Evolutionary conservation across 1,140 invertebrate genomes (phyloP), one percentile per base, ranked within the genome.

Genomic region (Zaprionus lachaisei): DNA sequence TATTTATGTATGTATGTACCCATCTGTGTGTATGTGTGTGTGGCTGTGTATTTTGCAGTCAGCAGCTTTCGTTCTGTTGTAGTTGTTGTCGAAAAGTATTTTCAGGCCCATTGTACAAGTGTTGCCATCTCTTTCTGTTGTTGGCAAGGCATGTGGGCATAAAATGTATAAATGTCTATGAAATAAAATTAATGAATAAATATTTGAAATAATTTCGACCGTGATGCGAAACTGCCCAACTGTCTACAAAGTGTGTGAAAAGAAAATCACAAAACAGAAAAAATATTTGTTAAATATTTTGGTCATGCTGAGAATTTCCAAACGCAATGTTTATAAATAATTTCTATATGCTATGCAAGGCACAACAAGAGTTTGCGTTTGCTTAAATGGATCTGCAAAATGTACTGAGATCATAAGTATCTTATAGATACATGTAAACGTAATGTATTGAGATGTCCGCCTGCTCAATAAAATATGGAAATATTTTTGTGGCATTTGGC

Each of bases 211-310:
- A 66, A 78, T 87, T 83, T 81, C 84, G 75, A 62, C 85, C 81
- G 68, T 84, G 81, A 90, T 77, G 81, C 80, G 85, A 89, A 89
- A 90, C 84, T 81, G 75, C 84, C 84, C 84, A 89, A 81, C 78
- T 89, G 84, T 89, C 84, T 89, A 77, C 85, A 72, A 60, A 56
- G 44, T 75, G 60, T 49, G 67, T 67, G 22, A 64, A 72, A 67
- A 71, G 55, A 72, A 63, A 76, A 61, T 72, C 38, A 62, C 12
- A 41, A 38, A 69, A 34, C 54, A 12, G 61, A 49, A 68, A 3
- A 78, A n/a, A 78, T 73, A 69, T 81, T 56, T 75, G 64, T 67
- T 60, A 72, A 80, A 78, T 83, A 20, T 62, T 54, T 64, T 70
- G 38, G 54, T 68, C 61, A 67, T 72, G 55, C 47, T 24, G 20